Conservation (phyloP, 1,140 invertebrate species). For the Globodera rostochiensis region DNA sequence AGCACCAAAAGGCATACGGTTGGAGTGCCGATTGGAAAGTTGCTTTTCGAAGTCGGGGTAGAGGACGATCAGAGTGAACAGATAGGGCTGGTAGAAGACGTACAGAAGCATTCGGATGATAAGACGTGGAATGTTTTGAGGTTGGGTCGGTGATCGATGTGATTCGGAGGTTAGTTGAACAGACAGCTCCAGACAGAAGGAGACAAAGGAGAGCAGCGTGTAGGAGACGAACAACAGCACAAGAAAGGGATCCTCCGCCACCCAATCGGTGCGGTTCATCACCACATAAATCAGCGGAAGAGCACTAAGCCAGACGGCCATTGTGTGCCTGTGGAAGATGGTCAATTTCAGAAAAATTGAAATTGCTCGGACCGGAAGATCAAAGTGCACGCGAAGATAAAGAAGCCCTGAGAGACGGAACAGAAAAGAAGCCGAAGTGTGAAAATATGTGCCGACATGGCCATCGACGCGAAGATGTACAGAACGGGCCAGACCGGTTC, state of each 20-base stretch:
- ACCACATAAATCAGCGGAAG: slow-evolving; percentile 60
- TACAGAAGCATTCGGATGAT: slow-evolving; percentile 56
- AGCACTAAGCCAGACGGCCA: slow-evolving; percentile 58
- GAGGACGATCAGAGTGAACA: slow-evolving; percentile 61
- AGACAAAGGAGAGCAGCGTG: slow-evolving; percentile 59
- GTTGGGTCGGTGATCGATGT: not conserved
- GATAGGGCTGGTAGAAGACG: slow-evolving; percentile 59
- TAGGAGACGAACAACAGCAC: slow-evolving; percentile 65
- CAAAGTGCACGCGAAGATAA: slow-evolving; percentile 54
- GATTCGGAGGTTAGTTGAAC: slow-evolving; percentile 15
- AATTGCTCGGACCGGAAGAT: slow-evolving; percentile 37
- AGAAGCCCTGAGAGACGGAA: slow-evolving; percentile 54
- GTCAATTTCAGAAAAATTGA: not conserved
- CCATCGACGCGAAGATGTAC: slow-evolving; percentile 50
- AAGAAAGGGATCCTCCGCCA: slow-evolving; percentile 57
- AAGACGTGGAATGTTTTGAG: slow-evolving; percentile 13
- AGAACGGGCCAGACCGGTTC: slow-evolving; percentile 43
- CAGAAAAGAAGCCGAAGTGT: slow-evolving; percentile 50
- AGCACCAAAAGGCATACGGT: slow-evolving; percentile 38
- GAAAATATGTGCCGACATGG: slow-evolving; percentile 49
- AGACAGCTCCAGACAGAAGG: slow-evolving; percentile 58
- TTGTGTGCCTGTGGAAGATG: slow-evolving; percentile 40
- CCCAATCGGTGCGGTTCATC: slow-evolving; percentile 54
- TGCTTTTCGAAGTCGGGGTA: slow-evolving; percentile 64
- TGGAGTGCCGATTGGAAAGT: slow-evolving; percentile 41